Evolutionary conservation across 2,113 vertebrate genomes (phyloP).

Genomic region (Euleptes europaea): DNA sequence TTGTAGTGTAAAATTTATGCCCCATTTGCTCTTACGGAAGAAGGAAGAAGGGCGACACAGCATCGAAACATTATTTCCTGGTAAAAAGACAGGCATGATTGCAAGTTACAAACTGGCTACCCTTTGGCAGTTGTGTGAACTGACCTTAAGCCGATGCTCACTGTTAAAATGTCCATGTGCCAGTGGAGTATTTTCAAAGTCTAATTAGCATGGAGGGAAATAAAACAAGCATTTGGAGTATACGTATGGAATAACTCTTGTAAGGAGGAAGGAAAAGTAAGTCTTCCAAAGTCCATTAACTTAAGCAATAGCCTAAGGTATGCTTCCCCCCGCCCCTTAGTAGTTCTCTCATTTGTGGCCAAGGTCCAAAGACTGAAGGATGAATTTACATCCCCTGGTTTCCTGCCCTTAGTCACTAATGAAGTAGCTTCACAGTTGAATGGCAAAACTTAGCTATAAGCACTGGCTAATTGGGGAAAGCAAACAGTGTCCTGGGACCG

Average conservation of each 20-base stretch:
- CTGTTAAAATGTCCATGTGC: background rate
- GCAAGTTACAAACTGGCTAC: background rate
- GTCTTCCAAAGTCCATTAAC: constrained; percentile 16
- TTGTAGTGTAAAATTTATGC: background rate
- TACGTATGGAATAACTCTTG: background rate
- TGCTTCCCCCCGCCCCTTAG: background rate
- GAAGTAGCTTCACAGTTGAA: constrained; percentile 49
- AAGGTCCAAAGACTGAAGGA: constrained; percentile 49
- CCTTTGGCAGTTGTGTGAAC: background rate
- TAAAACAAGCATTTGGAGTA: background rate
- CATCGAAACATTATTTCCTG: background rate
- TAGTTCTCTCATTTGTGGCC: constrained; percentile 40
- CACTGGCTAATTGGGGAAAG: constrained; percentile 40
- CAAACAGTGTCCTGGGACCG: constrained; percentile 25
- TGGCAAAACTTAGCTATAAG: constrained; percentile 49
- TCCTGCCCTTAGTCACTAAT: constrained; percentile 56
- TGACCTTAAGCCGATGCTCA: background rate
- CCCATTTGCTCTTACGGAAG: background rate
- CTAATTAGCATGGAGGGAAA: background rate
- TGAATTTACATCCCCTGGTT: constrained; percentile 45
- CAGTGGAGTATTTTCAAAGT: background rate
- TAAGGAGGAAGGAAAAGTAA: constrained; percentile 1
- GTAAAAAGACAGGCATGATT: background rate
- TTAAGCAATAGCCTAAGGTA: constrained; percentile 14
- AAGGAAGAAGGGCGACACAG: too few relatives aligned